These are phyloP conservation scores for Leistus spinibarbis DNA, from an alignment of 2,888 invertebrate species.

Conservation along the genomic window DNA sequence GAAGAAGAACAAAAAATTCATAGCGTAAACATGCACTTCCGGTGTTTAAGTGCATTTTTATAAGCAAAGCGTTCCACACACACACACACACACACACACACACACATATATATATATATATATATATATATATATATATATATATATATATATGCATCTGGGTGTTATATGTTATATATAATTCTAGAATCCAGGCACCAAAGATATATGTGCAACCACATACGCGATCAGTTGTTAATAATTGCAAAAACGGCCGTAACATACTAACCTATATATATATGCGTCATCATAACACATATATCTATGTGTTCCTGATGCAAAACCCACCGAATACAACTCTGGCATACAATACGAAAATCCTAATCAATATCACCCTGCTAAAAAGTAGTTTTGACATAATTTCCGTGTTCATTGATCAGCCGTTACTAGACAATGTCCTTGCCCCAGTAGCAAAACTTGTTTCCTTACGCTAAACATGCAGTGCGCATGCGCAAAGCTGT, in stretches of 20 bases:
- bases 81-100: too few species aligned
- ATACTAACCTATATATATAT: too few species aligned
- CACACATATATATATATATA: too few species aligned
- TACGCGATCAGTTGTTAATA: too few species aligned
- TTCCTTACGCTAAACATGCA: background rate
- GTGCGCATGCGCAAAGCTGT: constrained; percentile 11
- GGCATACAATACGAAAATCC: constrained; percentile 1
- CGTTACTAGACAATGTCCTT: background rate
- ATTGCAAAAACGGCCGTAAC: too few species aligned
- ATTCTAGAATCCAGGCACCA: background rate
- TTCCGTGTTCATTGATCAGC: background rate
- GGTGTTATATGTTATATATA: constrained; percentile 20
- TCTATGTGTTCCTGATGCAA: too few species aligned
- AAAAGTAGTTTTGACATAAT: constrained; percentile 15
- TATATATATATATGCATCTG: constrained; percentile 38
- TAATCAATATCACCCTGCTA: constrained; percentile 18
- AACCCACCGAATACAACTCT: background rate
- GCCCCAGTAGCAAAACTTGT: background rate
- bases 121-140: constrained; percentile 36
- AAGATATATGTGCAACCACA: background rate
- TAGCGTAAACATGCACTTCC: too few species aligned
- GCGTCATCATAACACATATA: too few species aligned
- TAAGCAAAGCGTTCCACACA: too few species aligned
- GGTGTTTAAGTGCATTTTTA: too few species aligned
- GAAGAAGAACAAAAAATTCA: too few species aligned